A percentile compares a stretch with the other conserved stretches of the same genome.
These are phyloP conservation scores for Trichosurus vulpecula DNA, from an alignment of 2,797 vertebrate genomes.

Conservation along the genomic window DNA sequence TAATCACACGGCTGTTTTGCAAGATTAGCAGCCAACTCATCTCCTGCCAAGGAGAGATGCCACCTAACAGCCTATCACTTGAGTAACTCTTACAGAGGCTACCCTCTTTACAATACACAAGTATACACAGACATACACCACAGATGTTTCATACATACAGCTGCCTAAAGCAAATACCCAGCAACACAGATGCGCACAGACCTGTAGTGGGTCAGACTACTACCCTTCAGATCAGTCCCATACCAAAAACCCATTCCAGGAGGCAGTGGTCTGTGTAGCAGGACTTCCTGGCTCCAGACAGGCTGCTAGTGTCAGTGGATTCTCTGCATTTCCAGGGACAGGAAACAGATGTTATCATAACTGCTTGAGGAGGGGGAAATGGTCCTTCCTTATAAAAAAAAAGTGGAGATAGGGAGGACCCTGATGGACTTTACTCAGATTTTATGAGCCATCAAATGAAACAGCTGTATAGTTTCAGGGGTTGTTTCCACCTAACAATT, in stretches of 20 bases:
- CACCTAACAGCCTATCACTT: neutral
- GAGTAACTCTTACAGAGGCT: neutral
- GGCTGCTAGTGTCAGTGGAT: slow-evolving; percentile 59
- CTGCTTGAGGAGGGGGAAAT: slow-evolving; percentile 61
- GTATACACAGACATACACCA: neutral
- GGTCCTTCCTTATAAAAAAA: slow-evolving; percentile 75
- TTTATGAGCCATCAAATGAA: slow-evolving; percentile 80
- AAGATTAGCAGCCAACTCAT: slow-evolving; percentile 34
- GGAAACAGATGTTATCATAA: slow-evolving; percentile 82
- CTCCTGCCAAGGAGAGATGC: slow-evolving; percentile 5
- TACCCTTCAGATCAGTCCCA: slow-evolving; percentile 59
- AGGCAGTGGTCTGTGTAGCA: slow-evolving; percentile 60
- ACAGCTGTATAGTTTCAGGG: slow-evolving; percentile 73
- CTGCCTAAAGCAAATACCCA: neutral
- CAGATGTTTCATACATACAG: neutral
- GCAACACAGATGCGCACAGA: slow-evolving; percentile 29
- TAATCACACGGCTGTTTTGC: slow-evolving; percentile 60
- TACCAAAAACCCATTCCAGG: slow-evolving; percentile 62
- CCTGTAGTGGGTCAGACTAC: slow-evolving; percentile 45
- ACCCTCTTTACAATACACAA: neutral
- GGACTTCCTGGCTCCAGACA: slow-evolving; percentile 54
- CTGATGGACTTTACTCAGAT: slow-evolving; percentile 78
- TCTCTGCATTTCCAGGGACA: slow-evolving; percentile 77
- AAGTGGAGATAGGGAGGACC: slow-evolving; percentile 55
- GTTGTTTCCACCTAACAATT: slow-evolving; percentile 57